These are phyloP conservation scores for Sebastes diaconus DNA, from an alignment of 2,797 vertebrate species.

Conservation along the genomic window DNA sequence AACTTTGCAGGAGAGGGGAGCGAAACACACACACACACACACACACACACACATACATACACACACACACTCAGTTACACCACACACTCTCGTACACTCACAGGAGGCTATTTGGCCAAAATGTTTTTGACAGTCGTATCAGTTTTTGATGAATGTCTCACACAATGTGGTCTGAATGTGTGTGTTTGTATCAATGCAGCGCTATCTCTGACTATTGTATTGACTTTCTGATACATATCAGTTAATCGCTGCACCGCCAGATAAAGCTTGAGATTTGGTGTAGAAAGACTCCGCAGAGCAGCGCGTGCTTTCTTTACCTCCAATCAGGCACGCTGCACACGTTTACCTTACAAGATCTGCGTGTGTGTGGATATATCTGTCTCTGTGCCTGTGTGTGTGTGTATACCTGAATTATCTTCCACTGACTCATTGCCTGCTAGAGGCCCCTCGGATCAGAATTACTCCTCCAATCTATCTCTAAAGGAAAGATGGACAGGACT, in stretches of 20 bases:
- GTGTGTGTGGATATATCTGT: conserved; percentile 1
- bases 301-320: neutral
- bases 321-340: neutral
- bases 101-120: neutral
- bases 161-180: neutral
- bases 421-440: conserved; percentile 35
- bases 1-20: conserved; percentile 6
- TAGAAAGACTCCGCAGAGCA: conserved; percentile 5
- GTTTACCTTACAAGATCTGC: conserved; percentile 9
- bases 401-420: conserved; percentile 17
- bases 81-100: neutral
- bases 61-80: neutral
- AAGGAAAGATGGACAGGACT: conserved; percentile 34
- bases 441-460: conserved; percentile 21
- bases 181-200: neutral
- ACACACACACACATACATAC: neutral
- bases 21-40: neutral
- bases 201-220: conserved; percentile 7
- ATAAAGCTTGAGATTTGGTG: conserved; percentile 11
- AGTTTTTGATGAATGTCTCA: conserved; percentile 18
- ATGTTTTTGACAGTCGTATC: conserved; percentile 10
- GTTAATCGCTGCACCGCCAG: neutral
- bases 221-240: conserved; percentile 17
- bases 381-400: neutral
- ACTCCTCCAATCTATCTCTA: conserved; percentile 24